Percentiles rank a stretch among this genome's conserved stretches.
These are phyloP conservation scores for Phaetusa simplex DNA, from an alignment of 2,113 vertebrate genomes.

Conservation along the genomic window DNA sequence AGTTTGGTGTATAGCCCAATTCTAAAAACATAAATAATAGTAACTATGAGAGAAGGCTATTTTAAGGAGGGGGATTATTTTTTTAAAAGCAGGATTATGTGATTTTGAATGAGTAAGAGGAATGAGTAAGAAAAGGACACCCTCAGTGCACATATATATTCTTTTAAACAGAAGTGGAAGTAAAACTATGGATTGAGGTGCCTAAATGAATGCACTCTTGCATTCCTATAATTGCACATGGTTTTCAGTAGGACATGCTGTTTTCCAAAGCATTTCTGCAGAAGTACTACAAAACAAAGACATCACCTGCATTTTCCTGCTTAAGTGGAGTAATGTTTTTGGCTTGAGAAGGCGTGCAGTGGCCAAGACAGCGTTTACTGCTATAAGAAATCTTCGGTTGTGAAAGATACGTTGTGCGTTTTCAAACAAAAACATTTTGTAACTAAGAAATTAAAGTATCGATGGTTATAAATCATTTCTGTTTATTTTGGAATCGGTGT, in stretches of 20 bases:
- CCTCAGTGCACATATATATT: constrained; percentile 13
- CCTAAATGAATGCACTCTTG: not conserved
- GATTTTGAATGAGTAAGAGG: constrained; percentile 63
- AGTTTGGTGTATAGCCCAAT: constrained; percentile 53
- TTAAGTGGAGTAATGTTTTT: not conserved
- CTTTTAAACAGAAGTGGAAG: constrained; percentile 3
- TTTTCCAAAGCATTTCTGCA: not conserved
- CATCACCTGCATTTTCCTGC: constrained; percentile 23
- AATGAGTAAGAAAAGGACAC: constrained; percentile 5
- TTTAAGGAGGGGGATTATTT: constrained; percentile 65
- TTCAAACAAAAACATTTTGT: not conserved
- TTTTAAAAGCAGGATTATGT: constrained; percentile 67
- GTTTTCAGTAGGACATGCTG: not conserved
- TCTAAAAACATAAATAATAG: constrained; percentile 68
- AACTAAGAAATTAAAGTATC: not conserved
- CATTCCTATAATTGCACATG: not conserved
- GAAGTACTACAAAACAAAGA: constrained; percentile 34
- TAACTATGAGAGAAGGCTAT: constrained; percentile 57
- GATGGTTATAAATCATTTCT: not conserved
- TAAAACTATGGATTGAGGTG: constrained; percentile 39
- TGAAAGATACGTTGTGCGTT: not conserved
- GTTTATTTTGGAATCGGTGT: not conserved
- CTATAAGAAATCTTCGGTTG: not conserved
- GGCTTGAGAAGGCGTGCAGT: not conserved
- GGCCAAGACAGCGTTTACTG: not conserved